Evolutionary conservation across 1,140 invertebrate genomes (phyloP).

Genomic region (Anastatus disparis): DNA sequence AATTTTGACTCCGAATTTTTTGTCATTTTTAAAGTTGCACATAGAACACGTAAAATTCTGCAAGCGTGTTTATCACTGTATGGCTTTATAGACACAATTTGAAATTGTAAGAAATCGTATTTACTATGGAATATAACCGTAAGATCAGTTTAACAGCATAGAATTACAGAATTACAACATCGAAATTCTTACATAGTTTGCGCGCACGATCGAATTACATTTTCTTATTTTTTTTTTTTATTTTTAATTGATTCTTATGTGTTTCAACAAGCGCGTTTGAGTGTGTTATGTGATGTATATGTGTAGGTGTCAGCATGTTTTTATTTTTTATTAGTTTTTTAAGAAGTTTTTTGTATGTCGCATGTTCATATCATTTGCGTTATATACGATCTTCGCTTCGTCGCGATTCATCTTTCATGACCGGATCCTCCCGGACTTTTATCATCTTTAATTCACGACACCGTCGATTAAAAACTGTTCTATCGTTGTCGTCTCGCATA

Average conservation of each 20-base stretch:
- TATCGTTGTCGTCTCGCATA: slow-evolving; percentile 20
- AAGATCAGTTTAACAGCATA: slow-evolving; percentile 34
- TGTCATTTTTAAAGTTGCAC: background rate
- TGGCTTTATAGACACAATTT: background rate
- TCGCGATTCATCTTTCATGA: slow-evolving; percentile 3
- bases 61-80: background rate
- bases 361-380: slow-evolving; percentile 20
- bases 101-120: slow-evolving; percentile 27
- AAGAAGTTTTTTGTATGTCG: no score
- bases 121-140: slow-evolving; percentile 27
- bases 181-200: slow-evolving; percentile 37
- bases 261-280: background rate
- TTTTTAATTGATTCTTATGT: no score
- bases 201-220: slow-evolving; percentile 10
- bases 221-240: no score
- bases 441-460: background rate
- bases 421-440: background rate
- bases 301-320: no score
- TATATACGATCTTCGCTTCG: slow-evolving; percentile 17
- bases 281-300: no score
- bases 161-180: slow-evolving; percentile 41
- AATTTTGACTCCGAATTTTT: background rate
- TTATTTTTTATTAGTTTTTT: no score
- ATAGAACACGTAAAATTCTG: slow-evolving; percentile 7
- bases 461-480: background rate